Evolutionary conservation across 2,113 vertebrate species (phyloP).

Genomic region (Cyanoliseus patagonus): DNA sequence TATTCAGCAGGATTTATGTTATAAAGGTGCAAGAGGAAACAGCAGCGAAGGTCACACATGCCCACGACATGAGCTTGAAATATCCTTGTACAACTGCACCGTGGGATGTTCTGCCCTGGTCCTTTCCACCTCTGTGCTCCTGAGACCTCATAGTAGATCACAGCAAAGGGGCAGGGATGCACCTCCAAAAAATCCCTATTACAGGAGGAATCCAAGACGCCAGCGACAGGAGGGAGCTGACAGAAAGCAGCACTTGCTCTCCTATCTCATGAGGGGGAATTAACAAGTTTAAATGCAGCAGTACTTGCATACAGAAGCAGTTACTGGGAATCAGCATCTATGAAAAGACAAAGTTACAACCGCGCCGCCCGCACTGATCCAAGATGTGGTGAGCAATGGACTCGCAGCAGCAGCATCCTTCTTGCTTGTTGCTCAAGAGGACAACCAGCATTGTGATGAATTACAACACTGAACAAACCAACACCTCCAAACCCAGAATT

Average conservation of each 20-base stretch:
- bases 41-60: slow-evolving; percentile 39
- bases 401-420: neutral
- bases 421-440: neutral
- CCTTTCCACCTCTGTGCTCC: neutral
- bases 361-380: neutral
- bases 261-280: neutral
- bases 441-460: neutral
- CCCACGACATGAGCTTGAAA: neutral
- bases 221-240: neutral
- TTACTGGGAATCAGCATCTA: neutral
- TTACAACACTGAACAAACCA: neutral
- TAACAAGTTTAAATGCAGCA: neutral
- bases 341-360: neutral
- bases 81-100: neutral
- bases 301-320: neutral
- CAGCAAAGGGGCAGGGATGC: neutral
- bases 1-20: slow-evolving; percentile 63
- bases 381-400: neutral
- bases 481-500: neutral
- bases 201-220: neutral
- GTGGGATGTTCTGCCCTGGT: neutral
- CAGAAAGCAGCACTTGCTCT: neutral
- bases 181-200: neutral
- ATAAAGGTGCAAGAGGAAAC: slow-evolving; percentile 13
- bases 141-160: neutral